phyloP scores from a whole-genome alignment of 2,797 vertebrate genomes.

The Lepus oiostolus region DNA sequence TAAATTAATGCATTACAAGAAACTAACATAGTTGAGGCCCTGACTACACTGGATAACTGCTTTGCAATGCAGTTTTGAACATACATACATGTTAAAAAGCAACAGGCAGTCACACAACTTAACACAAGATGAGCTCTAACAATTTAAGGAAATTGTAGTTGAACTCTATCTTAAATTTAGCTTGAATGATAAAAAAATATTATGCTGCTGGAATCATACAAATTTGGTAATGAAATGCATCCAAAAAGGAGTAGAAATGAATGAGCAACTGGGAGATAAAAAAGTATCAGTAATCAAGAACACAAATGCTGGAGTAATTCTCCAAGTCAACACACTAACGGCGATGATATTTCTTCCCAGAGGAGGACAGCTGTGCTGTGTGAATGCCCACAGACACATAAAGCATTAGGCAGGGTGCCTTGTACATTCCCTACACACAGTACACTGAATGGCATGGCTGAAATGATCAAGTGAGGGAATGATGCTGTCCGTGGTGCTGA shows the following conservation, averaged over 20 bases:
- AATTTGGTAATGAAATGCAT: slow-evolving; percentile 69
- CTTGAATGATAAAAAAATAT: slow-evolving; percentile 67
- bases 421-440: neutral
- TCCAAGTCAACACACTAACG: neutral
- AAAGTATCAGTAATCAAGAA: slow-evolving; percentile 52
- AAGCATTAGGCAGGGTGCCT: neutral
- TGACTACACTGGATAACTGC: neutral
- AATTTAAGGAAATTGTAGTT: neutral
- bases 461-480: rapidly evolving
- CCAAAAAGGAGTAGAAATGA: slow-evolving; percentile 71
- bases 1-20: slow-evolving; percentile 25
- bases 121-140: neutral
- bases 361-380: neutral
- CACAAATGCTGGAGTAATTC: slow-evolving; percentile 22
- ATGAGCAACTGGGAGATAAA: slow-evolving; percentile 78
- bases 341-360: neutral
- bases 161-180: slow-evolving; percentile 71
- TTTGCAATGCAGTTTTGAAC: neutral
- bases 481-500: neutral
- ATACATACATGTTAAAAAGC: neutral
- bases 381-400: rapidly evolving
- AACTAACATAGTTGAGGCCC: neutral
- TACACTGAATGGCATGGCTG: neutral
- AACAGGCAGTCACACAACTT: neutral
- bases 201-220: slow-evolving; percentile 75